Base-by-base conservation (phyloP, 37 sponge, comb jelly and placozoan species). In the Cladorhizidae sp. region DNA sequence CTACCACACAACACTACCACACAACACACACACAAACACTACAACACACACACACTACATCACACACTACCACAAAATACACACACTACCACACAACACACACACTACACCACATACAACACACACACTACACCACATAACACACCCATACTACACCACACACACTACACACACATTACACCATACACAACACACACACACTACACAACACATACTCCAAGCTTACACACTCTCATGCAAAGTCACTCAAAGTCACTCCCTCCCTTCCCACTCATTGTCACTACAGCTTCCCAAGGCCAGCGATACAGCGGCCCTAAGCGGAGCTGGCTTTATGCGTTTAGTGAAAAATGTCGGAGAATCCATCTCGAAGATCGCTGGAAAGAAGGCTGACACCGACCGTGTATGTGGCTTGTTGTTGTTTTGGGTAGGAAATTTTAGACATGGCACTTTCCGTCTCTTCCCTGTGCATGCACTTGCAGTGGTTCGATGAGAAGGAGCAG, bases 401-500 rank as follows among this genome's bases (percentile, higher is more conserved):
- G 95, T 95, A 70, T 68, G 89, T 40, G n/a, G 33, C 6, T 61
- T 45, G 49, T 45, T 45, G 49, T 45, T 45, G 9, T 45, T 45
- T 45, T 9, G n/a, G n/a, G 9, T 45, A 12, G 9, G 15, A 71
- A 40, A 45, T 39, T 9, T 18, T 21, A 17, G 9, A 3, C 39
- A 32, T 15, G 9, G 28, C 29, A 64, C 8, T 15, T 15, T 64
- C 64, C 21, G 8, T 64, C 23, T 64, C 64, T 64, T 11, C 21
- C 29, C 21, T n/a, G 8, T 31, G n/a, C 57, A 35, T 57, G 31
- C 26, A 9, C 5, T 52, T 14, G 6, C 69, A 97, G 97, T 99
- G 99, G 99, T 99, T 96, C 90, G 99, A 99, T 65, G 91, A 92
- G 78, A 89, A 94, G 72, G 78, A 77, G 21, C 83, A 87, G 51